Evolutionary conservation across 1,140 invertebrate genomes (phyloP).

Genomic region (Drosophila pandora): DNA sequence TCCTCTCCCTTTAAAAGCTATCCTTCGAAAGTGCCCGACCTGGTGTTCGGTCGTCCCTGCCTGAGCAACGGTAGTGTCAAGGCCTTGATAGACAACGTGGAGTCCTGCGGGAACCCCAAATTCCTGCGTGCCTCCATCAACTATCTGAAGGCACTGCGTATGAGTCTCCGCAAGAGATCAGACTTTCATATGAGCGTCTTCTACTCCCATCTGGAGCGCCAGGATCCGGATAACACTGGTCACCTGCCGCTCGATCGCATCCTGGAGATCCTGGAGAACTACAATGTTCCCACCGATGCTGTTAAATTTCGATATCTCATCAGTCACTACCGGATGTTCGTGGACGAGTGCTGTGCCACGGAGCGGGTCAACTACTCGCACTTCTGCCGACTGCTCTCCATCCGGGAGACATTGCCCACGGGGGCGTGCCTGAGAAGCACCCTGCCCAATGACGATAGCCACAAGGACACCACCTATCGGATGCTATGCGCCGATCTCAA

Average conservation of each 20-base stretch:
- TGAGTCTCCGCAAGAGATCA: conserved; percentile 34
- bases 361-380: conserved; percentile 57
- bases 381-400: conserved; percentile 51
- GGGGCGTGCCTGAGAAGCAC: conserved; percentile 27
- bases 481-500: conserved; percentile 54
- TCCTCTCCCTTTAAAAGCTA: conserved; percentile 18
- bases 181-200: conserved; percentile 57
- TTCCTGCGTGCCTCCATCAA: conserved; percentile 38
- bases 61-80: conserved; percentile 45
- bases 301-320: conserved; percentile 41
- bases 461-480: conserved; percentile 64
- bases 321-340: conserved; percentile 53
- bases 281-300: conserved; percentile 44
- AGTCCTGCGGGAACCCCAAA: conserved; percentile 24
- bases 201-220: conserved; percentile 38
- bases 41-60: conserved; percentile 8
- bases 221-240: conserved; percentile 45
- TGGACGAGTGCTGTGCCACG: conserved; percentile 42
- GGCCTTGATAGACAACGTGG: conserved; percentile 53
- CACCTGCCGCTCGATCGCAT: conserved; percentile 37
- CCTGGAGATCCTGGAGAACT: conserved; percentile 39
- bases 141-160: conserved; percentile 59
- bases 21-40: conserved; percentile 40
- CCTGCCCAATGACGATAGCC: conserved; percentile 23
- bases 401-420: conserved; percentile 57